phyloP scores from a whole-genome alignment of 2,797 vertebrate species.

The Salarias fasciatus region DNA sequence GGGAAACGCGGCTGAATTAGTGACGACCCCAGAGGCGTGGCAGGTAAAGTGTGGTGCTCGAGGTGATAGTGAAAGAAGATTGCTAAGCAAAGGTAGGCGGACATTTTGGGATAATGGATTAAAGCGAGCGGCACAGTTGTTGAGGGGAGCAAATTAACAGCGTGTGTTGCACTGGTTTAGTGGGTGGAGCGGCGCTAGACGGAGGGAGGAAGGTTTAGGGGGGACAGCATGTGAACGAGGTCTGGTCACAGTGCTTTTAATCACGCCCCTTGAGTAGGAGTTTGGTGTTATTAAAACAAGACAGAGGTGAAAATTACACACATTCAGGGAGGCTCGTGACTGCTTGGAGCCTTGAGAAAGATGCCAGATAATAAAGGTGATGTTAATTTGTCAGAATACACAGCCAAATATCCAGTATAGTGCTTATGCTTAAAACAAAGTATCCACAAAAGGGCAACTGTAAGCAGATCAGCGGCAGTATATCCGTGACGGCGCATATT shows the following conservation, averaged over 20 bases:
- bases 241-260: constrained; percentile 64
- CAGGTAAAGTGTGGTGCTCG: constrained; percentile 56
- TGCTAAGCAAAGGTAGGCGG: constrained; percentile 67
- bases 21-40: constrained; percentile 48
- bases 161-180: constrained; percentile 28
- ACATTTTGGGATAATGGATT: constrained; percentile 74
- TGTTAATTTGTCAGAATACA: constrained; percentile 34
- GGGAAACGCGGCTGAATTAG: constrained; percentile 62
- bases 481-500: constrained; percentile 43
- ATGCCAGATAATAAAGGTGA: constrained; percentile 31
- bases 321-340: constrained; percentile 33
- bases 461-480: constrained; percentile 46
- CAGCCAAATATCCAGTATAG: constrained; percentile 15
- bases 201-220: constrained; percentile 43
- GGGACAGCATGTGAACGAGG: constrained; percentile 44
- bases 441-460: constrained; percentile 36
- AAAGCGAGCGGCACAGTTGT: constrained; percentile 48
- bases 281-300: constrained; percentile 68
- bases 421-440: constrained; percentile 22
- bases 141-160: constrained; percentile 43
- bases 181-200: constrained; percentile 54
- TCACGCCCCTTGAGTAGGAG: constrained; percentile 68
- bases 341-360: constrained; percentile 27
- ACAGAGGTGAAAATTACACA: constrained; percentile 48
- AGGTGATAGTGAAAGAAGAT: constrained; percentile 58